Conservation (phyloP, 30 jellyfish, hydroid and myxozoan genomes). For the Aurelia aurita region DNA sequence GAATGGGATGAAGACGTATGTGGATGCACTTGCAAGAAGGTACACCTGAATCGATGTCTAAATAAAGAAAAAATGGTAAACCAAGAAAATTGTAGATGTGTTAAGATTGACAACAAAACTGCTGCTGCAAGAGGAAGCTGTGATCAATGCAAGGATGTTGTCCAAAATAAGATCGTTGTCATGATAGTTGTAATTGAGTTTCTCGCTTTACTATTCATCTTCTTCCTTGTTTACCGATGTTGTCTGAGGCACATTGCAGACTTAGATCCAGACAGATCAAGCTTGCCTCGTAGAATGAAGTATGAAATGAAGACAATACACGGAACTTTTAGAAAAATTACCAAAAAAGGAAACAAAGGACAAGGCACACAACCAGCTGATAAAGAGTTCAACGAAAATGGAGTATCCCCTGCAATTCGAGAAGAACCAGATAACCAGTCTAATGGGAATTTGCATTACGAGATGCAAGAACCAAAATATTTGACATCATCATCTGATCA, state of each 20-base stretch:
- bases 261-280: background rate
- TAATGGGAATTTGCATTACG: background rate
- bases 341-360: background rate
- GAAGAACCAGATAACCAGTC: no score
- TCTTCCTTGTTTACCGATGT: slow-evolving; percentile 43
- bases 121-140: slow-evolving; percentile 53
- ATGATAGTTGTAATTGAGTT: slow-evolving; percentile 37
- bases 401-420: no score
- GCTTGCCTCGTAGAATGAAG: slow-evolving; percentile 2
- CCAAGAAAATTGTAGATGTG: slow-evolving; percentile 49
- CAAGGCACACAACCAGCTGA: no score
- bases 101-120: slow-evolving; percentile 5
- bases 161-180: background rate
- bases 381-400: no score
- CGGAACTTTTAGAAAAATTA: background rate
- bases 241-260: background rate
- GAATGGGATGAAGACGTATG: slow-evolving; percentile 61
- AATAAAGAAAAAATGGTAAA: slow-evolving; percentile 15
- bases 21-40: slow-evolving; percentile 35
- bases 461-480: background rate
- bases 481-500: background rate
- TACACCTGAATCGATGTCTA: slow-evolving; percentile 39
- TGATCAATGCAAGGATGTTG: slow-evolving; percentile 8
- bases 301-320: background rate
- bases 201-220: slow-evolving; percentile 6